Conservation (phyloP, 2,113 vertebrate genomes). For the Sakesphorus luctuosus region DNA sequence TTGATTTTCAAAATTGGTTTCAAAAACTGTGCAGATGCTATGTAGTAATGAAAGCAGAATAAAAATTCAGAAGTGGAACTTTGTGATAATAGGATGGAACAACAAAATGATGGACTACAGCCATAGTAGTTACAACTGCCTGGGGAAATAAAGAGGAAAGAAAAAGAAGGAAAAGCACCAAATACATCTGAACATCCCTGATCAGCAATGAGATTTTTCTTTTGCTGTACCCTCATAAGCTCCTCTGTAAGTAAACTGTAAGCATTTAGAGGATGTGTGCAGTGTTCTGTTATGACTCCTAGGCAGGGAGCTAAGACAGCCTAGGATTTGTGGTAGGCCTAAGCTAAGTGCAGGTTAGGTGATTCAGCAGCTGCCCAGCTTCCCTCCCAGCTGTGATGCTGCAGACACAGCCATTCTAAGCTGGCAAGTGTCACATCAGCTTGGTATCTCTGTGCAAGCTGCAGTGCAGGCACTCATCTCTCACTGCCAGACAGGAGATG, state of each 20-base stretch:
- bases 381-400: not conserved
- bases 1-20: not conserved
- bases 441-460: rapidly evolving
- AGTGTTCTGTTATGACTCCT: not conserved
- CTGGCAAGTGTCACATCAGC: not conserved
- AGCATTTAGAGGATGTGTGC: not conserved
- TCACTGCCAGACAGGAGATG: rapidly evolving
- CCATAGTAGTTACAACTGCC: not conserved
- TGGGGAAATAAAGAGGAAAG: not conserved
- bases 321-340: not conserved
- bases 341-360: not conserved
- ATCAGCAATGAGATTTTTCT: not conserved
- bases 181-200: not conserved
- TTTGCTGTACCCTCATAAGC: not conserved
- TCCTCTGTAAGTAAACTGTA: not conserved
- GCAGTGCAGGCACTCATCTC: too few relatives aligned
- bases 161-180: not conserved
- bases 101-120: not conserved
- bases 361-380: not conserved
- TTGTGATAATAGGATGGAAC: not conserved
- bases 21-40: not conserved
- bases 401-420: not conserved
- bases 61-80: not conserved
- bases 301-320: not conserved
- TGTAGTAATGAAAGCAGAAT: not conserved